phyloP scores from a whole-genome alignment of 2,797 vertebrate species.

The Gymnopithys bicolor region DNA sequence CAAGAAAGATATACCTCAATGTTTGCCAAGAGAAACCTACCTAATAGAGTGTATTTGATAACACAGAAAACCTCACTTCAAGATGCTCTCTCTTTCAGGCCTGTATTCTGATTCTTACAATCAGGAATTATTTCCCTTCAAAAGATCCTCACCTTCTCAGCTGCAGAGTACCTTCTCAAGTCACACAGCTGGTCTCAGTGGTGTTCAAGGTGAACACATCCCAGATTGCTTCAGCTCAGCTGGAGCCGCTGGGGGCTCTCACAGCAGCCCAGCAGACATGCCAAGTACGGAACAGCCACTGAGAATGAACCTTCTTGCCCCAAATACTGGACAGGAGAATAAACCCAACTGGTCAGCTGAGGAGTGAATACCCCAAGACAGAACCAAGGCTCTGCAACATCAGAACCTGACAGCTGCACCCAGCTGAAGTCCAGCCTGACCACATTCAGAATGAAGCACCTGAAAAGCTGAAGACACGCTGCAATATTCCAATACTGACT shows the following conservation, averaged over 20 bases:
- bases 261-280: not conserved
- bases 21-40: not conserved
- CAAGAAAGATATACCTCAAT: not conserved
- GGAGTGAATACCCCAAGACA: not conserved
- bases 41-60: not conserved
- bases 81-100: not conserved
- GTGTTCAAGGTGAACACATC: not conserved
- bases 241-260: not conserved
- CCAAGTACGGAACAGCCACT: not conserved
- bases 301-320: not conserved
- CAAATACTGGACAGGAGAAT: not conserved
- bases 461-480: not conserved
- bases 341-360: not conserved
- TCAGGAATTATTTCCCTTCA: not conserved
- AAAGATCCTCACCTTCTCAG: not conserved
- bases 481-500: not conserved
- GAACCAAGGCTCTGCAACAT: not conserved
- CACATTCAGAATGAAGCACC: not conserved
- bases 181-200: not conserved
- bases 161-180: not conserved
- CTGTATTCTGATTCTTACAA: not conserved
- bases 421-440: not conserved
- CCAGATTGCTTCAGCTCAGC: not conserved
- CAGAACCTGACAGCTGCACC: not conserved
- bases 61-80: not conserved